phyloP scores from a whole-genome alignment of 1,140 invertebrate genomes.

The Venustaconcha ellipsiformis region DNA sequence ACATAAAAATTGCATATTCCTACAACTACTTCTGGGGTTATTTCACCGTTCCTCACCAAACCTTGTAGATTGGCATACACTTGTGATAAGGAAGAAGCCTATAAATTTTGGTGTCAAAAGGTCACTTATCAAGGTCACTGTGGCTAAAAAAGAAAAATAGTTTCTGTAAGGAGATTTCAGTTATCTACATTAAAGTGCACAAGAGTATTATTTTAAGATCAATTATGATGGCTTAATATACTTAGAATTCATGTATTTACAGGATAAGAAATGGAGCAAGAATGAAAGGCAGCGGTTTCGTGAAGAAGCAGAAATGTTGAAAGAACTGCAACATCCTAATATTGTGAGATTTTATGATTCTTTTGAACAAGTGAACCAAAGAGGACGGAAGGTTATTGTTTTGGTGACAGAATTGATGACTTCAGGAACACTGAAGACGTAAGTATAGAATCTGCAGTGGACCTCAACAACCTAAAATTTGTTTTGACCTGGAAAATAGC shows the following conservation, averaged over 20 bases:
- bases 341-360: constrained; percentile 99
- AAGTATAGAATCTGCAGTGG: constrained; percentile 65
- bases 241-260: constrained; percentile 25
- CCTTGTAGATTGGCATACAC: too few species aligned
- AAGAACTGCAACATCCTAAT: constrained; percentile 99
- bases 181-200: background rate
- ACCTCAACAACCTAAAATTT: too few species aligned
- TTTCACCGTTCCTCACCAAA: too few species aligned
- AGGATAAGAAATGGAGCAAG: constrained; percentile 75
- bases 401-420: constrained; percentile 99
- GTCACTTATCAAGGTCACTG: too few species aligned
- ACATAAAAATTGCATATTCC: too few species aligned
- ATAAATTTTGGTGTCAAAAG: too few species aligned
- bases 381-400: constrained; percentile 94
- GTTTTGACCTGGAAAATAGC: too few species aligned
- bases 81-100: too few species aligned
- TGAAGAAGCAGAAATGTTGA: constrained; percentile 99
- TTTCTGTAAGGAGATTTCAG: background rate
- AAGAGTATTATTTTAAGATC: background rate
- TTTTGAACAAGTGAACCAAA: constrained; percentile 91
- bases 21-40: too few species aligned
- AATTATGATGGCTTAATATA: background rate
- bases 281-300: constrained; percentile 93
- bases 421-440: constrained; percentile 98
- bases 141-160: too few species aligned